These are phyloP conservation scores for Mixornis gularis DNA, from an alignment of 2,113 vertebrate species.

Conservation along the genomic window DNA sequence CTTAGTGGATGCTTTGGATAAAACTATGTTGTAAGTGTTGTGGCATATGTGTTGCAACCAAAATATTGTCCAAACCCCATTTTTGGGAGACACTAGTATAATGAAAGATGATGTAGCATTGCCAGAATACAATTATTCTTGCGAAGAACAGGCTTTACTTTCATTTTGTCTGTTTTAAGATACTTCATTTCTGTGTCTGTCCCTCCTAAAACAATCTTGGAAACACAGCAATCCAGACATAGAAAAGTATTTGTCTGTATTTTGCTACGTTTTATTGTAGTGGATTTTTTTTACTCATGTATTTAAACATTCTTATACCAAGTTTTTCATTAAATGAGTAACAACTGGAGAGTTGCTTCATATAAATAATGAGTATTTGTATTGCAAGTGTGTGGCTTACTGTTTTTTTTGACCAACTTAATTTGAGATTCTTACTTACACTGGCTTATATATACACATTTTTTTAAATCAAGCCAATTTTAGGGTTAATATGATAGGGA, in stretches of 20 bases:
- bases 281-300: neutral
- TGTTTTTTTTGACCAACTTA: neutral
- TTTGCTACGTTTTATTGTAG: neutral
- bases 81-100: neutral
- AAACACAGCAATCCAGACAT: neutral
- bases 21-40: accelerated
- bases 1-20: neutral
- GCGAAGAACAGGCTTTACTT: neutral
- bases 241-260: neutral
- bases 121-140: neutral
- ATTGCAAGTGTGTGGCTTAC: neutral
- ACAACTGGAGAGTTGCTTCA: neutral
- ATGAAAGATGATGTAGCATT: neutral
- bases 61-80: neutral
- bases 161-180: neutral
- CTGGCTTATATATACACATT: neutral
- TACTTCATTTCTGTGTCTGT: neutral
- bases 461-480: neutral
- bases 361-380: neutral
- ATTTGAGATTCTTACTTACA: neutral
- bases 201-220: neutral
- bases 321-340: neutral
- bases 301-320: neutral
- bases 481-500: neutral
- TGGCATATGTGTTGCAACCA: neutral